A percentile compares a stretch with the other conserved stretches of the same genome.
These are phyloP conservation scores for Bufo bufo DNA, from an alignment of 2,113 vertebrate species.

Conservation along the genomic window DNA sequence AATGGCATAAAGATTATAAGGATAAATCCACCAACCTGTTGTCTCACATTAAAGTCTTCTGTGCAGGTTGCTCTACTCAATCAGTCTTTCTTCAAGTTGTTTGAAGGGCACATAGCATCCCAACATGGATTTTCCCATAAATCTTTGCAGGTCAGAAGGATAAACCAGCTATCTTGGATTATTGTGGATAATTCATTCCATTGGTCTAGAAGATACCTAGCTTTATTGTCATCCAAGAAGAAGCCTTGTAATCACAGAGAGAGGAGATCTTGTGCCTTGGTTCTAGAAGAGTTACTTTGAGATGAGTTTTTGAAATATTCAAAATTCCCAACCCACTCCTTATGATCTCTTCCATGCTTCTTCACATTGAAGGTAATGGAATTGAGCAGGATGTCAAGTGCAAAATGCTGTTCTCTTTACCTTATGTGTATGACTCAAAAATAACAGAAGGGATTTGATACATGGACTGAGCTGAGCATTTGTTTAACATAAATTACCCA, in stretches of 20 bases:
- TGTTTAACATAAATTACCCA: neutral
- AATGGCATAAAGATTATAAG: neutral
- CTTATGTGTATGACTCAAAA: constrained; percentile 12
- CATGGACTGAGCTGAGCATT: neutral
- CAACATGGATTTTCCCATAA: constrained; percentile 1
- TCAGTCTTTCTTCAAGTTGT: constrained; percentile 7
- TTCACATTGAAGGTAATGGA: constrained; percentile 25
- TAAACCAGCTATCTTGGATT: constrained; percentile 21
- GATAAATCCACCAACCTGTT: constrained; percentile 4
- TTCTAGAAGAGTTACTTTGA: neutral
- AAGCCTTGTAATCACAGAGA: constrained; percentile 15
- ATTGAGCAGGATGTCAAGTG: constrained; percentile 15
- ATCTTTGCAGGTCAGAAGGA: neutral
- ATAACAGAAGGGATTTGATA: constrained; percentile 26
- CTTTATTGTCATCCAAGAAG: neutral
- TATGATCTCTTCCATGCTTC: neutral
- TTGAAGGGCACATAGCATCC: neutral
- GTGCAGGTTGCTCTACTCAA: too few species aligned
- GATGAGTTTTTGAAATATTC: neutral
- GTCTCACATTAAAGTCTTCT: neutral
- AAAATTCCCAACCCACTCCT: neutral
- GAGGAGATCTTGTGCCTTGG: constrained; percentile 6
- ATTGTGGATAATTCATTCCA: constrained; percentile 32
- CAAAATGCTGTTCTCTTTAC: constrained; percentile 19
- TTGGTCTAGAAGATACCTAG: neutral